Evolutionary conservation across 1,140 invertebrate genomes (phyloP).

Genomic region (Cydia splendana): DNA sequence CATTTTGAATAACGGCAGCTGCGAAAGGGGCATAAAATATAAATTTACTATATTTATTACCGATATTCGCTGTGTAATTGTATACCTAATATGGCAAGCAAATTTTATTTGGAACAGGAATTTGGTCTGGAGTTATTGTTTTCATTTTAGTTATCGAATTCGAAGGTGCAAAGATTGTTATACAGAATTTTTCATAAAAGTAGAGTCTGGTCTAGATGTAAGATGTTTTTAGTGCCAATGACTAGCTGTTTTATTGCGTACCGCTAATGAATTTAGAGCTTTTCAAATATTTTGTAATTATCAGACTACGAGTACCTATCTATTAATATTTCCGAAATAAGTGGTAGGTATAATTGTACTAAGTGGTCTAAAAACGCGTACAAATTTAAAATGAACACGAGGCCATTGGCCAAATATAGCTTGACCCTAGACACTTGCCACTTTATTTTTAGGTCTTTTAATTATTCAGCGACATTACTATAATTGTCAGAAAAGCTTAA

Average conservation of each 20-base stretch:
- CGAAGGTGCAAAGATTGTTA: too few species aligned
- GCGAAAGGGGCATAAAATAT: not conserved
- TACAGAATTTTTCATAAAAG: too few species aligned
- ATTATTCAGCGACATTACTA: conserved; percentile 3
- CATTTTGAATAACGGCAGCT: not conserved
- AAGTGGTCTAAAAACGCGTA: not conserved
- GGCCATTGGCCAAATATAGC: conserved; percentile 15
- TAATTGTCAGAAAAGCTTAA: not conserved
- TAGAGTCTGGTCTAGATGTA: too few species aligned
- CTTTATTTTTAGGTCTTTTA: conserved; percentile 31
- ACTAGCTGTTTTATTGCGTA: too few species aligned
- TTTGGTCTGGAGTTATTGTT: too few species aligned
- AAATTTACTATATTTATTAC: not conserved
- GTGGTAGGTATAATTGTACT: too few species aligned
- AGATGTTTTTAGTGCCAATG: too few species aligned
- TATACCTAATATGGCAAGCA: too few species aligned
- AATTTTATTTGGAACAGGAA: too few species aligned
- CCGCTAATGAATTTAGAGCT: too few species aligned
- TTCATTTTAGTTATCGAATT: too few species aligned
- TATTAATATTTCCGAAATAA: not conserved
- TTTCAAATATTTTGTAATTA: too few species aligned
- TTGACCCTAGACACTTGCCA: not conserved
- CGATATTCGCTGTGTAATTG: not conserved
- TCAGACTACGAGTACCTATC: not conserved
- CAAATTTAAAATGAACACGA: not conserved